phyloP scores from a whole-genome alignment of 2,797 vertebrate genomes.

The Adrianichthys oophorus region DNA sequence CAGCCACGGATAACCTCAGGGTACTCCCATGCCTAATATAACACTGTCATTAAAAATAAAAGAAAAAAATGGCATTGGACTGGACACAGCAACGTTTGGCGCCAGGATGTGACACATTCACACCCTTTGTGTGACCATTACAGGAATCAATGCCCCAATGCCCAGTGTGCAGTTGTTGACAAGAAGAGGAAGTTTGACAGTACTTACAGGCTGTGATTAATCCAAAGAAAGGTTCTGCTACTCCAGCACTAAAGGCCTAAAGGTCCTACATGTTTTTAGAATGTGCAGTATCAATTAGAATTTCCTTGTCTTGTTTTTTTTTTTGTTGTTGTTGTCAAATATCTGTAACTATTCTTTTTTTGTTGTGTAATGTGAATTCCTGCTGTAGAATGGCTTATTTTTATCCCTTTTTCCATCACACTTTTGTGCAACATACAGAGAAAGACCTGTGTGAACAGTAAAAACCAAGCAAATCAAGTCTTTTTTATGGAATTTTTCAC shows the following conservation, averaged over 20 bases:
- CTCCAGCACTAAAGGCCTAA: constrained; percentile 14
- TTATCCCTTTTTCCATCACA: no score
- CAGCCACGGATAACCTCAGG: constrained; percentile 69
- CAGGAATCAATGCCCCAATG: constrained; percentile 50
- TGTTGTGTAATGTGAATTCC: no score
- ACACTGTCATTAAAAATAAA: constrained; percentile 60
- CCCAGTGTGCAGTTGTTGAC: constrained; percentile 39
- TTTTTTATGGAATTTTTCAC: no score
- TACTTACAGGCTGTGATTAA: constrained; percentile 48
- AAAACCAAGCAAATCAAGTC: no score
- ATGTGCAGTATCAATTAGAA: neutral
- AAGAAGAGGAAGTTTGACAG: constrained; percentile 52
- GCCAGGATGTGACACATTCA: constrained; percentile 47
- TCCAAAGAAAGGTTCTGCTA: constrained; percentile 10
- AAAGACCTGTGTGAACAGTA: no score
- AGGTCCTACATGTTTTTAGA: constrained; percentile 1
- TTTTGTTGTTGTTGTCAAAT: no score
- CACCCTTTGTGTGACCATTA: constrained; percentile 58
- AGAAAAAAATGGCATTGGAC: constrained; percentile 51
- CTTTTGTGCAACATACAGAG: no score
- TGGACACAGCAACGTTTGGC: constrained; percentile 60
- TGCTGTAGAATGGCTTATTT: no score
- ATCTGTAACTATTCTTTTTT: no score
- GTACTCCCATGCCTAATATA: constrained; percentile 52
- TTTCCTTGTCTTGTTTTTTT: neutral